A percentile compares a stretch with the other conserved stretches of the same genome.
Conservation (phyloP, 2,797 vertebrate species). For the Enteromius unitaeniatus region DNA sequence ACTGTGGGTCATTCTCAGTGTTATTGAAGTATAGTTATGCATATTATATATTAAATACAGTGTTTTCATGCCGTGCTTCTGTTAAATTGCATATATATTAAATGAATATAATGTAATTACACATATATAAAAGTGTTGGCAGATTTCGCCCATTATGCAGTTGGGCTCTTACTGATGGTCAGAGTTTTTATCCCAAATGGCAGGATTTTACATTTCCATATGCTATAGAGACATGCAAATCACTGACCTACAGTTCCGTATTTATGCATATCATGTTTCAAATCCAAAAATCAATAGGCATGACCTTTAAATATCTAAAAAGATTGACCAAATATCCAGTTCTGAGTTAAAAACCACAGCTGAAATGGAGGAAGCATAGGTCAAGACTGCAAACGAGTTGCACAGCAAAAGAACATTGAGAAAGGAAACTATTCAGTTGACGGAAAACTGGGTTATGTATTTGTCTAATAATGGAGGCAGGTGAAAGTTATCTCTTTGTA, state of each 20-base stretch:
- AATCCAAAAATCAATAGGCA: constrained; percentile 33
- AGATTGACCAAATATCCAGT: constrained; percentile 38
- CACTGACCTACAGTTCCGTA: constrained; percentile 11
- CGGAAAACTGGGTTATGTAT: constrained; percentile 17
- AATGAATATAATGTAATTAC: not conserved
- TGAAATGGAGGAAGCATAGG: constrained; percentile 27
- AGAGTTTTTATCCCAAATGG: not conserved
- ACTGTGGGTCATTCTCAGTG: not conserved
- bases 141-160: not conserved
- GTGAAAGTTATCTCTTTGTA: constrained; percentile 37
- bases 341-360: constrained; percentile 24
- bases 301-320: constrained; percentile 41
- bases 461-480: constrained; percentile 26
- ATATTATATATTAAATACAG: not conserved
- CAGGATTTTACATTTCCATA: constrained; percentile 2
- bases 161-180: not conserved
- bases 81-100: not conserved
- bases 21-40: not conserved
- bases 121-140: not conserved
- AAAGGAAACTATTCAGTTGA: constrained; percentile 11
- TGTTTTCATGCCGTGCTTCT: not conserved
- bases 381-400: constrained; percentile 27
- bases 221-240: constrained; percentile 21
- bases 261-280: constrained; percentile 30
- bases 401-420: not conserved